phyloP scores from a whole-genome alignment of 1,140 invertebrate species.

The Drosophila albomicans region DNA sequence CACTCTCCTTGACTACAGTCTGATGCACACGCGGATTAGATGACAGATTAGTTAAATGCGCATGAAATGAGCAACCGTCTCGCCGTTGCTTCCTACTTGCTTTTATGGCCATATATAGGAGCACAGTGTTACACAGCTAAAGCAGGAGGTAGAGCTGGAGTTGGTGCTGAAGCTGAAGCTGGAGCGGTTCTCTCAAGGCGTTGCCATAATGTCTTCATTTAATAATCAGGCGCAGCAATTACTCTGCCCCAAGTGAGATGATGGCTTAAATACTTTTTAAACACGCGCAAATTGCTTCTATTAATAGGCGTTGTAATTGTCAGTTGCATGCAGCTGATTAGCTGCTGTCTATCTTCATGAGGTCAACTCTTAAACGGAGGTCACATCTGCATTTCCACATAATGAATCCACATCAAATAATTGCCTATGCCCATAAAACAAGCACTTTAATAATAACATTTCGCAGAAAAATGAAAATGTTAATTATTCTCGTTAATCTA shows the following conservation, averaged over 20 bases:
- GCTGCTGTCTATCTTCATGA: constrained; percentile 30
- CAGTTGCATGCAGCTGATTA: constrained; percentile 70
- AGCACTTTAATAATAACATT: constrained; percentile 13
- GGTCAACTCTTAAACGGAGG: constrained; percentile 20
- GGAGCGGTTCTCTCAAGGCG: constrained; percentile 35
- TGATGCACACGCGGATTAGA: constrained; percentile 72
- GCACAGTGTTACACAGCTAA: background rate
- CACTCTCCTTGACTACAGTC: constrained; percentile 54
- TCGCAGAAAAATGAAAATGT: constrained; percentile 8
- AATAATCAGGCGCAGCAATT: constrained; percentile 67
- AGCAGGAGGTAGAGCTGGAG: constrained; percentile 7
- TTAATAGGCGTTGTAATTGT: constrained; percentile 75
- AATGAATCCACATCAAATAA: constrained; percentile 20
- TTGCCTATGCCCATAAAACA: constrained; percentile 1
- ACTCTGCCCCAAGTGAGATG: constrained; percentile 34
- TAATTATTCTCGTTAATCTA: constrained; percentile 11
- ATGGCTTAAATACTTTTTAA: constrained; percentile 38
- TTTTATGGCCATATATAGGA: constrained; percentile 40
- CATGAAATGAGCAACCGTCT: constrained; percentile 72
- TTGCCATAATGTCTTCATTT: constrained; percentile 77
- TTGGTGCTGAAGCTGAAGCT: constrained; percentile 5
- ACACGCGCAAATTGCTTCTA: constrained; percentile 55
- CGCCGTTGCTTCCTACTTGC: constrained; percentile 56
- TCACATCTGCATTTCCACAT: constrained; percentile 18
- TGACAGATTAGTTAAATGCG: constrained; percentile 81